A percentile compares a stretch with the other conserved stretches of the same genome.
Conservation (phyloP, 2,797 vertebrate species). For the Rhinogobio ventralis region DNA sequence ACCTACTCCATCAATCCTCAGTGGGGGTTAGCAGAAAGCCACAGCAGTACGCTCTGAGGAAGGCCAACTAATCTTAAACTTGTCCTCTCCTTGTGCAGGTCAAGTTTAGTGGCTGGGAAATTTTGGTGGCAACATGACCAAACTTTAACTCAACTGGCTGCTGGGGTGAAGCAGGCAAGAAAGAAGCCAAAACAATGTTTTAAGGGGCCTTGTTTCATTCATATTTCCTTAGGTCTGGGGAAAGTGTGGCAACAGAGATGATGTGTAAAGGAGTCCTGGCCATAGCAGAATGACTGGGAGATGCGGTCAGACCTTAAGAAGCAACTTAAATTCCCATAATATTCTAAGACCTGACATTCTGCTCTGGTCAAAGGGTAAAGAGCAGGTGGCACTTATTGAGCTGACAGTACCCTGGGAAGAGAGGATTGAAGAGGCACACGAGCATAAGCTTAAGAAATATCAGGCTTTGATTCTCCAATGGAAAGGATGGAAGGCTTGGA, state of each 20-base stretch:
- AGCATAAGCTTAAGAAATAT: neutral
- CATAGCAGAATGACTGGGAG: constrained; percentile 1
- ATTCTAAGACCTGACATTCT: neutral
- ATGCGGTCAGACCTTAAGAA: neutral
- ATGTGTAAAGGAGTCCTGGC: constrained; percentile 18
- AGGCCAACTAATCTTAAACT: neutral
- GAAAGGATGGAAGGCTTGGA: neutral
- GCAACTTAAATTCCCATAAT: neutral
- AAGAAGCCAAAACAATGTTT: constrained; percentile 1
- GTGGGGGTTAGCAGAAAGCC: neutral
- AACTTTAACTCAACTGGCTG: neutral
- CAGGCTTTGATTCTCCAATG: no score
- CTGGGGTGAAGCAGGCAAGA: neutral
- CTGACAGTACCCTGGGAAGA: neutral
- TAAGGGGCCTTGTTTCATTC: constrained; percentile 4
- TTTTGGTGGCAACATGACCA: neutral
- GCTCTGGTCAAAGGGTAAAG: neutral
- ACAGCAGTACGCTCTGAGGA: neutral
- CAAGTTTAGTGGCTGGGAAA: neutral
- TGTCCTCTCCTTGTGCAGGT: neutral
- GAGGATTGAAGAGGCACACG: neutral
- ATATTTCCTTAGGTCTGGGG: neutral
- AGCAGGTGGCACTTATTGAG: neutral
- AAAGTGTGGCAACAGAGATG: neutral
- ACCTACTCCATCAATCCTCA: neutral